These are phyloP conservation scores for Drosophila prostipennis DNA, from an alignment of 2,888 invertebrate species.

Conservation along the genomic window DNA sequence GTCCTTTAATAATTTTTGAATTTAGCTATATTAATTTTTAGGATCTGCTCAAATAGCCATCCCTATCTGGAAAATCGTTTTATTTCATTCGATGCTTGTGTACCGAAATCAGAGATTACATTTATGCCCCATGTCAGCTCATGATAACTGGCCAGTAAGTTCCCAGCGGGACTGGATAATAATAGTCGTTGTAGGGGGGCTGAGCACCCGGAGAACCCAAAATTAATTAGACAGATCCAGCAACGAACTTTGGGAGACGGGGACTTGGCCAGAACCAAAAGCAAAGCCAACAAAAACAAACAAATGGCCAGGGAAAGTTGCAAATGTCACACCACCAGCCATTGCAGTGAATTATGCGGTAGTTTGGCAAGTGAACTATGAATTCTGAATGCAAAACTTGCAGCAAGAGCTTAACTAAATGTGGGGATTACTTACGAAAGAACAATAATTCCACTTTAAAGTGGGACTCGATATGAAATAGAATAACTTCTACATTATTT, in stretches of 20 bases:
- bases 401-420: constrained; percentile 1
- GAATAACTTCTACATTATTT: no score
- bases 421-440: background rate
- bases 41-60: background rate
- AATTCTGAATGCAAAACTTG: constrained; percentile 1
- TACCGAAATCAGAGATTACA: constrained; percentile 33
- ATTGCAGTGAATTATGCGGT: constrained; percentile 19
- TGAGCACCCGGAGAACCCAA: background rate
- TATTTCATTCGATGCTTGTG: background rate
- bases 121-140: constrained; percentile 38
- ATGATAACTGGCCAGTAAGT: constrained; percentile 16
- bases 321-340: constrained; percentile 3
- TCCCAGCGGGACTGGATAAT: constrained; percentile 13
- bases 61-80: background rate
- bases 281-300: background rate
- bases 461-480: no score
- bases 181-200: background rate
- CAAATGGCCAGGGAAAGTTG: background rate
- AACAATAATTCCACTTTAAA: background rate
- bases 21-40: no score
- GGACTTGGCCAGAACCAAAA: background rate
- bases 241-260: constrained; percentile 15
- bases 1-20: no score
- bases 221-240: constrained; percentile 38
- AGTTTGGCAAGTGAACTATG: constrained; percentile 20